Base-by-base conservation (phyloP, 2,113 vertebrate species). In the Takifugu flavidus region DNA sequence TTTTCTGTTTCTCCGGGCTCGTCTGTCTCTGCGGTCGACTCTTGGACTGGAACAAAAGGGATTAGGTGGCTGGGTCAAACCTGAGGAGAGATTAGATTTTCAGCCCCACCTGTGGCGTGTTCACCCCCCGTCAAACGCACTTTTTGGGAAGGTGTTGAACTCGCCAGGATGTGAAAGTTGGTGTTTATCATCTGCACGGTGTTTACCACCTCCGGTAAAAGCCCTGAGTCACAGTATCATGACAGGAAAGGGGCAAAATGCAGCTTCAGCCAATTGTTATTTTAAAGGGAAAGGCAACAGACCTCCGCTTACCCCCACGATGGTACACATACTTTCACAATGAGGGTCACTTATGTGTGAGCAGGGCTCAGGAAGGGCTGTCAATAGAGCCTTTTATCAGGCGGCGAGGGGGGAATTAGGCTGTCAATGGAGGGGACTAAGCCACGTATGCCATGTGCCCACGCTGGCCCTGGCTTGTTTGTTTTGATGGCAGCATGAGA, bases 321-420 rank as follows among this genome's bases (percentile, higher is more conserved):
- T 67, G 70, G 29, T 67, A 75, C 83, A 82, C 80, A 87, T 83
- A 83, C 77, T 87, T 89, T 82, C 70, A 83, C 86, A 89, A 84
- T 82, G 84, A 83, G 77, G 70, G 73, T 79, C 74, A 82, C 73
- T 83, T 80, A 82, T 85, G 79, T 86, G 79, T 80, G 79, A 78
- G 78, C 70, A 52, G 49, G 65, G 66, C 82, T 83, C 82, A 86
- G 84, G 86, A 88, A 87, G 77, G 70, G 39, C 75, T 74, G 77
- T 92, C 88, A 90, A 90, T 88, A 82, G 82, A 70, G 29, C 57
- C 82, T 82, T 87, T 91, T 89, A 90, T 90, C 79, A 74, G 51
- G 47, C 47, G 5, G 45, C 34, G 69, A 60, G 52, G 79, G 62
- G 79, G 89, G 91, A 86, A 88, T 92, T 91, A 91, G 79, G 56